phyloP scores from a whole-genome alignment of 2,797 vertebrate genomes.

The Ispidina lecontei region DNA sequence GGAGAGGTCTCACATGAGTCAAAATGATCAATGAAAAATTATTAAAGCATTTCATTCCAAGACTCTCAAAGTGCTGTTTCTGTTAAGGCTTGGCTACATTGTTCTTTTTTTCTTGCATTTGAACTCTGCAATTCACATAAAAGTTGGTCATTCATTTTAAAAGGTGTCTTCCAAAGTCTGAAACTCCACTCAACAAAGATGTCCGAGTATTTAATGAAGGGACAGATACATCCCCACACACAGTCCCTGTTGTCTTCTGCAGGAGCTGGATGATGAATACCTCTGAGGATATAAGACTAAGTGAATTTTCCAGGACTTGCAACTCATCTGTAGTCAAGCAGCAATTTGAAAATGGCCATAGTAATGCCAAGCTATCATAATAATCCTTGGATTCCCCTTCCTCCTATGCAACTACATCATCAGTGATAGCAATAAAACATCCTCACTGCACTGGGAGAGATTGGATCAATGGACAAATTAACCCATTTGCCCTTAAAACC shows the following conservation, averaged over 20 bases:
- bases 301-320: background rate
- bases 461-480: background rate
- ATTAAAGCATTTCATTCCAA: background rate
- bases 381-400: background rate
- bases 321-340: background rate
- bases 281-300: background rate
- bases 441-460: background rate
- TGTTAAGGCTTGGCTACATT: background rate
- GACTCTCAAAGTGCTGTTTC: background rate
- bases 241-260: background rate
- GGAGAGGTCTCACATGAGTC: background rate
- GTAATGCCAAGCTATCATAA: background rate
- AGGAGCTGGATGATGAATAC: background rate
- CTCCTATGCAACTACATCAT: background rate
- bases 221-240: background rate
- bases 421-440: background rate
- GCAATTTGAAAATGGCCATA: background rate
- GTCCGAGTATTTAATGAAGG: background rate
- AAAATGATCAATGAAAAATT: background rate
- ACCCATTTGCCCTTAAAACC: background rate
- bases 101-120: background rate
- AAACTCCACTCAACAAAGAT: background rate
- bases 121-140: background rate
- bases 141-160: background rate
- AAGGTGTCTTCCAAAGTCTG: background rate